Evolutionary conservation across 2,888 invertebrate genomes (phyloP), one percentile per base, ranked within the genome.

Genomic region (Lepidocyrtinus sp.): DNA sequence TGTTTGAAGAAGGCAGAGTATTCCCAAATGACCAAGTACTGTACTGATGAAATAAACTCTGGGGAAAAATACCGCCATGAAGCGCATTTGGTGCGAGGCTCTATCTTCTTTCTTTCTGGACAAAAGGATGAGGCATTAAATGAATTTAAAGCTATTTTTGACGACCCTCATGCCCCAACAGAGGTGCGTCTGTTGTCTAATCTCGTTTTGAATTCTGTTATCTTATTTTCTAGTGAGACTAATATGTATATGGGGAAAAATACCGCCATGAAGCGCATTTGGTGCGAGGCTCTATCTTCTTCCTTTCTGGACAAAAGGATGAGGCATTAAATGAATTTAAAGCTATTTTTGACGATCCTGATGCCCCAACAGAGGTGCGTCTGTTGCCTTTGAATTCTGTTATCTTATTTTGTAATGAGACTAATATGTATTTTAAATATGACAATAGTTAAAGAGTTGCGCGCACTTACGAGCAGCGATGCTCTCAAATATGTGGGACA

Each of bases 271-370:
- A 84, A 17, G 81, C 84, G 3, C 68, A 83, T 19, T 21, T 83
- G 5, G 46, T 85, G 3, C 78, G 85, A 3, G 85, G 84, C 17
- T 85, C 84, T 5, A 61, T 85, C n/a, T 17, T 80, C 19, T 83
- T 81, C 21, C 78, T 84, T 0, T 81, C 75, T 72, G 77, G 82
- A 0, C 25, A 71, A 17, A 59, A 63, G 22, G 67, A 61, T 9
- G 82, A 71, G 5, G 70, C 77, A 2, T 15, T 75, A 24, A 71
- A 45, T 9, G 82, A 82, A 45, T 82, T 75, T 19, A 27, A 78
- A 12, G 19, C 27, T 0, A 19, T 77, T 59, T 59, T 5, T 59
- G 59, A 36, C 12, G 36, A 36, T 36, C 36, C 36, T 36, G 36
- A 36, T 5, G 36, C 36, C 12, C 12, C 36, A 36, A 36, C 36